Conservation (phyloP, 1,140 invertebrate genomes). For the Heliconius himera region DNA sequence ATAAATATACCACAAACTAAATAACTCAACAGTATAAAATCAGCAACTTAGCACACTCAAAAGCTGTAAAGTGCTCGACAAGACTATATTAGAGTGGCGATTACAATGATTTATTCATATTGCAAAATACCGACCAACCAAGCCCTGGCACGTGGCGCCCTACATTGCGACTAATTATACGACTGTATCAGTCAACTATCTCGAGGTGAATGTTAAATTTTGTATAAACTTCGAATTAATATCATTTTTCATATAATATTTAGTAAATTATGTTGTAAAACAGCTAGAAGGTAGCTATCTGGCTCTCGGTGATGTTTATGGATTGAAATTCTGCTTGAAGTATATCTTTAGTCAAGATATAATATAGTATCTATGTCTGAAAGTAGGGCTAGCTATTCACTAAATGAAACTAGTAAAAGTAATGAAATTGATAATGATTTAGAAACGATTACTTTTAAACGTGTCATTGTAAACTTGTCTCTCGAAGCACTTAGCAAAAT, state of each 20-base stretch:
- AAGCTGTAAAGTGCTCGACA: conserved; percentile 8
- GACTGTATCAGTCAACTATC: conserved; percentile 28
- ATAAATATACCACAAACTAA: conserved; percentile 10
- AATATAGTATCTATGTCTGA: no score
- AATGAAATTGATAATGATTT: no score
- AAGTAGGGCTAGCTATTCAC: no score
- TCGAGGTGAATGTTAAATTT: conserved; percentile 12
- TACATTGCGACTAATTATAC: conserved; percentile 48
- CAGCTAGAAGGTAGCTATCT: background rate
- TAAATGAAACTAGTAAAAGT: no score
- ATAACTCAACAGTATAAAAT: conserved; percentile 16
- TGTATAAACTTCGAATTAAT: background rate
- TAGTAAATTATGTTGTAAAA: background rate
- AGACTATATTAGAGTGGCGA: conserved; percentile 19
- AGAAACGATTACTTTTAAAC: no score
- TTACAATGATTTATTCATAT: conserved; percentile 47
- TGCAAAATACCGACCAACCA: conserved; percentile 47
- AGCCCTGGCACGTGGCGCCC: conserved; percentile 57
- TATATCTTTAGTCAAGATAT: no score
- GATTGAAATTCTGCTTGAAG: no score
- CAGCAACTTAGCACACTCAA: conserved; percentile 7
- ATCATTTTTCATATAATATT: background rate
- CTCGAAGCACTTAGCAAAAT: no score
- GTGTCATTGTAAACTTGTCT: no score
- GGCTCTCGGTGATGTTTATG: no score